Percentiles rank a stretch among this genome's conserved stretches.
Evolutionary conservation across 2,797 vertebrate species (phyloP).

Genomic region (Leptoclinus maculatus): DNA sequence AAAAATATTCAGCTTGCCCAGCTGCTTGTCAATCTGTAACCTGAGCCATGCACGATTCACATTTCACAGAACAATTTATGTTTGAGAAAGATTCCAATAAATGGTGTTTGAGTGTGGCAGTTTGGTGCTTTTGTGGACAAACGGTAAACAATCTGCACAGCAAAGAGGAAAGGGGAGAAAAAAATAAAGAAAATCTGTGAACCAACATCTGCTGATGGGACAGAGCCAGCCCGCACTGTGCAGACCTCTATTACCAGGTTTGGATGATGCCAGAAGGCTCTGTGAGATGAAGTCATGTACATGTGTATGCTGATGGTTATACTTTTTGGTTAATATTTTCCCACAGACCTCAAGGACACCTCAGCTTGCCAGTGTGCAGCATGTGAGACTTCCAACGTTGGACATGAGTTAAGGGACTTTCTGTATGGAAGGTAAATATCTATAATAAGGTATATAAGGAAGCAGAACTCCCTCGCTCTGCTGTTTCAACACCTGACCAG

Average conservation of each 20-base stretch:
- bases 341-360: slow-evolving; percentile 5
- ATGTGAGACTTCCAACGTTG: not conserved
- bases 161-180: not conserved
- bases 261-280: slow-evolving; percentile 28
- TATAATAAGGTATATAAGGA: no score
- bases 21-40: not conserved
- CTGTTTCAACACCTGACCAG: slow-evolving; percentile 25
- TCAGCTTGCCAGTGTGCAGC: not conserved
- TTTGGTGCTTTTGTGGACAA: slow-evolving; percentile 13
- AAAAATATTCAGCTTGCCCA: not conserved
- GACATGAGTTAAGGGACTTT: not conserved
- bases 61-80: not conserved
- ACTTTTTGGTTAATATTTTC: not conserved
- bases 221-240: not conserved
- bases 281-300: slow-evolving; percentile 13
- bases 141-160: not conserved
- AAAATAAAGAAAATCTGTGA: not conserved
- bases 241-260: slow-evolving; percentile 42
- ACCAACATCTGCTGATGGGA: slow-evolving; percentile 45
- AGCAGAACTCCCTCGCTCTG: not conserved
- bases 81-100: slow-evolving; percentile 4
- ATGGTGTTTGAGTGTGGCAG: not conserved
- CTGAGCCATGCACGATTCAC: not conserved
- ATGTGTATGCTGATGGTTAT: not conserved
- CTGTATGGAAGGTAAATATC: not conserved